A percentile compares a stretch with the other conserved stretches of the same genome.
These are phyloP conservation scores for Lepeophtheirus salmonis DNA, from an alignment of 1,140 invertebrate species.

Conservation along the genomic window DNA sequence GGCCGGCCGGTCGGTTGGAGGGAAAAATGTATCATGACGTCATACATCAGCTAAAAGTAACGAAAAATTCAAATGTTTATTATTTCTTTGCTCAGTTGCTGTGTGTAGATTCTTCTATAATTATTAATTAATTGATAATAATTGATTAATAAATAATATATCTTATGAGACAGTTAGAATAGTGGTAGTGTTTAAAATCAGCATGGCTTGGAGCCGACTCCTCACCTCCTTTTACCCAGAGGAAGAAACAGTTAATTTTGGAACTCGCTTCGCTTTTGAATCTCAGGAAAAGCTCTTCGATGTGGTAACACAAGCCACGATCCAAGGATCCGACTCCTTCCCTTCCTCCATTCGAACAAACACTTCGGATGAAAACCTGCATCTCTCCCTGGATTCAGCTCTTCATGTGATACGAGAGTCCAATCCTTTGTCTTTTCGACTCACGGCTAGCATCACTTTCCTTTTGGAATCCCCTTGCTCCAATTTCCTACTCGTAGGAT, in stretches of 20 bases:
- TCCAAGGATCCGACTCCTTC: neutral
- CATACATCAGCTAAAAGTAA: too few species aligned
- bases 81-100: too few species aligned
- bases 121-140: too few species aligned
- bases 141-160: too few species aligned
- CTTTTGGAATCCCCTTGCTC: neutral
- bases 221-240: conserved; percentile 1
- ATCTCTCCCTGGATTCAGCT: neutral
- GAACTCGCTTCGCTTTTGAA: neutral
- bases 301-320: neutral
- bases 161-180: too few species aligned
- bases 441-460: neutral
- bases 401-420: neutral
- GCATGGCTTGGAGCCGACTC: neutral
- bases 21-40: too few species aligned
- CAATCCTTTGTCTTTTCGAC: neutral
- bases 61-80: too few species aligned
- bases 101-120: too few species aligned
- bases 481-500: neutral
- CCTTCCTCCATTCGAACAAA: neutral
- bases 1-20: too few species aligned
- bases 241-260: conserved; percentile 6
- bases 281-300: neutral
- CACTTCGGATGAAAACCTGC: neutral
- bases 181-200: too few species aligned